A percentile compares a stretch with the other conserved stretches of the same genome.
These are phyloP conservation scores for Caenorhabditis sp. DNA, from an alignment of 2,888 invertebrate genomes.

Conservation along the genomic window DNA sequence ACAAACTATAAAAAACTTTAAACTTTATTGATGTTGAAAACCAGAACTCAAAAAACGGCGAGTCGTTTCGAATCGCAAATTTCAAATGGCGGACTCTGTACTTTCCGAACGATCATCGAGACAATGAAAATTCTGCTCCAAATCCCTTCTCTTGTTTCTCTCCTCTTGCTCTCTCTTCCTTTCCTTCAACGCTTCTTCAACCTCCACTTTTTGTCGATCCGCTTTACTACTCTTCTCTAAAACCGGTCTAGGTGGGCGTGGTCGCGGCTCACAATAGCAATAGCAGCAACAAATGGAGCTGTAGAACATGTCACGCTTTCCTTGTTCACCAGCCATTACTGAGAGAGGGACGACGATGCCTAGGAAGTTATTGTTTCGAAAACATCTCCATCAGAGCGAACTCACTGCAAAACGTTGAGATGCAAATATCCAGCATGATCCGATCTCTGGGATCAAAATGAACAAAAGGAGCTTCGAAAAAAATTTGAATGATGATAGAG, in stretches of 20 bases:
- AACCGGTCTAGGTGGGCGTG: constrained; percentile 5
- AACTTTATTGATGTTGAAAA: no score
- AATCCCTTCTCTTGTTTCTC: not conserved
- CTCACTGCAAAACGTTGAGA: constrained; percentile 34
- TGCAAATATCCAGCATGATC: constrained; percentile 23
- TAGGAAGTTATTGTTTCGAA: not conserved
- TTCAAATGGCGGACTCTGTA: not conserved
- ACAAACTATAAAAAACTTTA: not conserved
- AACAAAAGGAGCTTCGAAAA: constrained; percentile 7
- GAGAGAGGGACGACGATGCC: constrained; percentile 50
- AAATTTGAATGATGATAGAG: not conserved
- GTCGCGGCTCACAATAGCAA: constrained; percentile 25
- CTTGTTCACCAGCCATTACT: constrained; percentile 31
- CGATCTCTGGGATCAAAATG: constrained; percentile 11
- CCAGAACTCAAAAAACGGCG: no score
- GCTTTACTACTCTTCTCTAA: constrained; percentile 4
- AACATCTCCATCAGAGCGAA: not conserved
- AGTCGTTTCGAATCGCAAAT: no score
- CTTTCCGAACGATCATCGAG: constrained; percentile 22
- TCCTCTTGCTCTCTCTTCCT: constrained; percentile 8
- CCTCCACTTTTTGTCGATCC: constrained; percentile 30
- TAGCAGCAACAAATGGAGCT: constrained; percentile 30
- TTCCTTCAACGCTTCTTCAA: constrained; percentile 14
- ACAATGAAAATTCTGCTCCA: constrained; percentile 4
- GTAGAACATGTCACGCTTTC: constrained; percentile 46